These are phyloP conservation scores for Mayetiola destructor DNA, from an alignment of 2,888 invertebrate genomes.

Conservation along the genomic window DNA sequence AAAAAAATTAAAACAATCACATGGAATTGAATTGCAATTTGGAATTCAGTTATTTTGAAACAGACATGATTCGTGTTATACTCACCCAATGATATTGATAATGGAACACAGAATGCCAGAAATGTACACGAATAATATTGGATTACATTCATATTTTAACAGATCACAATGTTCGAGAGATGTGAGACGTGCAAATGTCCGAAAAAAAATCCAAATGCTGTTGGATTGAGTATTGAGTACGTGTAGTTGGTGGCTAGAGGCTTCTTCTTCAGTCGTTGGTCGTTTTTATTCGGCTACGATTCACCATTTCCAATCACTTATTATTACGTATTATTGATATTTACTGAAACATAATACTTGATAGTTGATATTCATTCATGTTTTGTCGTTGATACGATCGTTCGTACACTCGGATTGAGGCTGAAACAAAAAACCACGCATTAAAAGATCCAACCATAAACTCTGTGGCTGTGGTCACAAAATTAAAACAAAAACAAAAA, in stretches of 20 bases:
- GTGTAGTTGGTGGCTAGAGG: not conserved
- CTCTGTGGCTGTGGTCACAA: too few relatives aligned
- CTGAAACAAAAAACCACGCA: too few relatives aligned
- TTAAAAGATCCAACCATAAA: too few relatives aligned
- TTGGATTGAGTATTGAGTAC: too few relatives aligned
- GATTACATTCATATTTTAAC: constrained; percentile 10
- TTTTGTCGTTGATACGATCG: too few relatives aligned
- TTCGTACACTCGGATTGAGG: too few relatives aligned
- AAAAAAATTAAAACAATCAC: constrained; percentile 3
- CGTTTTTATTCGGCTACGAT: not conserved
- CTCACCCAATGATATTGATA: constrained; percentile 12
- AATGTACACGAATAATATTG: constrained; percentile 7
- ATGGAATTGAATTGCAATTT: not conserved
- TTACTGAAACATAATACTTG: constrained; percentile 4
- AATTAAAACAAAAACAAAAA: too few relatives aligned
- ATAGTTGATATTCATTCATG: constrained; percentile 1
- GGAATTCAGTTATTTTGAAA: not conserved
- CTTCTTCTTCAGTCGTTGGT: not conserved
- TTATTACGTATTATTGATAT: constrained; percentile 5
- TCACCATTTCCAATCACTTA: not conserved
- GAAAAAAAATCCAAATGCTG: not conserved
- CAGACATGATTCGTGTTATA: not conserved
- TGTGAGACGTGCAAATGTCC: not conserved
- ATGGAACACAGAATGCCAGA: constrained; percentile 3
- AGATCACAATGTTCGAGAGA: too few relatives aligned